phyloP scores from a whole-genome alignment of 2,797 vertebrate genomes.

The Hapalemur alaotrensis region DNA sequence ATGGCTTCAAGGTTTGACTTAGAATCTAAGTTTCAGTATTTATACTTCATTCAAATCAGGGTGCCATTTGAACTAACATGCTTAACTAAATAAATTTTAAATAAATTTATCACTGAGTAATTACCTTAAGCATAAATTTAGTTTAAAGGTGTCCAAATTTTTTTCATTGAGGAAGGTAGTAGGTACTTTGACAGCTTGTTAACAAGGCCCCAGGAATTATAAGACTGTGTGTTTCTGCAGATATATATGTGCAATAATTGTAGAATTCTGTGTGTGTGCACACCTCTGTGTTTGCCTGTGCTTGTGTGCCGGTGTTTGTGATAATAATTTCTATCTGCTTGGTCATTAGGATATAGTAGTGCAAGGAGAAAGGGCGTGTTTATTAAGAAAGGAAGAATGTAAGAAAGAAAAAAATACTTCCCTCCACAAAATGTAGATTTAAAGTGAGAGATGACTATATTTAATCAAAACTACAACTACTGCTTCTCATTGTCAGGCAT shows the following conservation, averaged over 20 bases:
- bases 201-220: background rate
- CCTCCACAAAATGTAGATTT: background rate
- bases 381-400: background rate
- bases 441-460: background rate
- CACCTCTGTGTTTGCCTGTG: background rate
- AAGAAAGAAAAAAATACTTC: background rate
- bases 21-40: background rate
- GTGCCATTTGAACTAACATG: background rate
- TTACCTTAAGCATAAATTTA: background rate
- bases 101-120: background rate
- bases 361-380: background rate
- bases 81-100: background rate
- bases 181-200: background rate
- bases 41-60: background rate
- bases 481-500: background rate
- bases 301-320: background rate
- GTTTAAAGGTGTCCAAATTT: background rate
- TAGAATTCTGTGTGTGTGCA: background rate
- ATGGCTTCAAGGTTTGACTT: background rate
- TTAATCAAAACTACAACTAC: slow-evolving; percentile 42
- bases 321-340: background rate
- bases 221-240: background rate
- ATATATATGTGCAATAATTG: background rate
- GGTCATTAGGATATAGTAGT: background rate
- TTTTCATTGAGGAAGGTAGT: background rate